A percentile compares a stretch with the other conserved stretches of the same genome.
These are phyloP conservation scores for Lasioglossum albipes DNA, from an alignment of 1,140 invertebrate species.

Conservation along the genomic window DNA sequence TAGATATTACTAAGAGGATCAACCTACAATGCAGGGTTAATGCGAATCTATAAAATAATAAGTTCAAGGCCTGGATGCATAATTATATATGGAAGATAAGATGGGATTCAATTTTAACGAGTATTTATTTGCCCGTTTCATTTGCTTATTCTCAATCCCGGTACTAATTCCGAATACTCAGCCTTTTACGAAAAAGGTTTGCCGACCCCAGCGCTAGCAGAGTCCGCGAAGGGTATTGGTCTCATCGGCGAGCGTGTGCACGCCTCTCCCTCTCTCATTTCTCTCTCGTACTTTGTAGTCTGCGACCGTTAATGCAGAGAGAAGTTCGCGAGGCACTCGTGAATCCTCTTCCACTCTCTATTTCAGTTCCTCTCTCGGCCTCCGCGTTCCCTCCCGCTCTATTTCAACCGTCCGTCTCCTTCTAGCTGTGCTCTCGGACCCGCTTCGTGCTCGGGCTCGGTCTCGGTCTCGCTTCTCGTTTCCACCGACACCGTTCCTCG, in stretches of 20 bases:
- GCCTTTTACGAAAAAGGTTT: too few relatives aligned
- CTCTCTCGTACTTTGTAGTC: constrained; percentile 43
- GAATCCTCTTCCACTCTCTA: constrained; percentile 59
- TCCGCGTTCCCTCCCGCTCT: constrained; percentile 35
- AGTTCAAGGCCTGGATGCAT: too few relatives aligned
- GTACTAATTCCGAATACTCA: too few relatives aligned
- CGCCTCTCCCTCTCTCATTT: constrained; percentile 9
- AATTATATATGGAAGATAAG: too few relatives aligned
- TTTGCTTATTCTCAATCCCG: too few relatives aligned
- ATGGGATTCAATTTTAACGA: too few relatives aligned
- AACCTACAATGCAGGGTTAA: too few relatives aligned
- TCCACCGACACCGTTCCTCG: background rate
- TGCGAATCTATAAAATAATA: too few relatives aligned
- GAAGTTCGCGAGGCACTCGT: constrained; percentile 53
- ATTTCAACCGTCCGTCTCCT: constrained; percentile 14
- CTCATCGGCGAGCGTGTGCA: constrained; percentile 16
- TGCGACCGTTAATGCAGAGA: constrained; percentile 59
- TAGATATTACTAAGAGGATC: too few relatives aligned
- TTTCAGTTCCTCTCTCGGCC: constrained; percentile 29
- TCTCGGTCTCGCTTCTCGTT: constrained; percentile 12
- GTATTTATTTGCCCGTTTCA: too few relatives aligned
- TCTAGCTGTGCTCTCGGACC: background rate
- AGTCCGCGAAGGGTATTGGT: constrained; percentile 11
- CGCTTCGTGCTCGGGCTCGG: constrained; percentile 7
- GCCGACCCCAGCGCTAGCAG: background rate